A percentile compares a stretch with the other conserved stretches of the same genome.
phyloP scores from a whole-genome alignment of 2,888 invertebrate species.

The Eupelmus urozonus region DNA sequence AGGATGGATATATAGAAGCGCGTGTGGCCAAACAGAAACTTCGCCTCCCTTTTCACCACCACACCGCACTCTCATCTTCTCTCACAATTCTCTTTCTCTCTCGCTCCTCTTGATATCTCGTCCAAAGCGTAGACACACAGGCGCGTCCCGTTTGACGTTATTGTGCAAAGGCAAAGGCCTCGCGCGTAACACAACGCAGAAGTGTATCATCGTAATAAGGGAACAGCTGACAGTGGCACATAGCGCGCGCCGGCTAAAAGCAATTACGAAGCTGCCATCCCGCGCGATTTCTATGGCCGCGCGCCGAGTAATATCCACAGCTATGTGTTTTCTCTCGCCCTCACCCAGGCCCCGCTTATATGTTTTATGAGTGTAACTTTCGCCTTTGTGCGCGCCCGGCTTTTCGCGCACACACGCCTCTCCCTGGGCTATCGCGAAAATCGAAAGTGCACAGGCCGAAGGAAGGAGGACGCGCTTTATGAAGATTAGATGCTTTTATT shows the following conservation, averaged over 20 bases:
- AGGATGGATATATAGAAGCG: constrained; percentile 31
- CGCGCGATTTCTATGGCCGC: constrained; percentile 63
- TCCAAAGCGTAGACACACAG: not conserved
- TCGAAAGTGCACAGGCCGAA: constrained; percentile 23
- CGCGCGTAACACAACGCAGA: constrained; percentile 50
- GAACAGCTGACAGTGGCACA: constrained; percentile 72
- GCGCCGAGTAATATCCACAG: constrained; percentile 63
- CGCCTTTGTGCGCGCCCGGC: constrained; percentile 11
- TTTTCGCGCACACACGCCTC: not conserved
- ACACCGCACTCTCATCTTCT: constrained; percentile 24
- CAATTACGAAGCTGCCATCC: constrained; percentile 70
- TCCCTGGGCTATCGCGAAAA: constrained; percentile 2
- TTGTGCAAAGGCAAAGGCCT: constrained; percentile 50
- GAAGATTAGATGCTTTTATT: constrained; percentile 68
- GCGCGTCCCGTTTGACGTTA: constrained; percentile 50
- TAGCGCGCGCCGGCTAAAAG: constrained; percentile 65
- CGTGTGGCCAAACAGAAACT: not conserved
- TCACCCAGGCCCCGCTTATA: constrained; percentile 43
- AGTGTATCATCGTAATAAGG: constrained; percentile 70
- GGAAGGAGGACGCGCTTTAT: constrained; percentile 62
- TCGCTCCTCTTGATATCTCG: not conserved
- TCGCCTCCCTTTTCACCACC: constrained; percentile 29
- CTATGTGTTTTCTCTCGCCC: constrained; percentile 24
- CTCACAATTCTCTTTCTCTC: constrained; percentile 35
- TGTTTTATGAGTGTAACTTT: constrained; percentile 45